Evolutionary conservation across 2,888 invertebrate genomes (phyloP).

Genomic region (Epirrhoe alternata): DNA sequence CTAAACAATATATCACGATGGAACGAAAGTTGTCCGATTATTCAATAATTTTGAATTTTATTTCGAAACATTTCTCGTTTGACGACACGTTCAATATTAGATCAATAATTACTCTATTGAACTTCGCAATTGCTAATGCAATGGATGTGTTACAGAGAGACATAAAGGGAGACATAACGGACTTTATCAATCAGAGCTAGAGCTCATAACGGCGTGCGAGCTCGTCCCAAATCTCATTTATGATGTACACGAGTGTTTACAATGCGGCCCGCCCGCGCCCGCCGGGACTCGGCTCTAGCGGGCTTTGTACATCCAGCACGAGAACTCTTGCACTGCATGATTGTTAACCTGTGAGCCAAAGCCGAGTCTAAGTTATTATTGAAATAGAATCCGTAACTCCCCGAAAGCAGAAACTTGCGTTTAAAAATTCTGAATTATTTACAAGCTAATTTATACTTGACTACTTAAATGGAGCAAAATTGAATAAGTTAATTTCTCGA

Average conservation of each 20-base stretch:
- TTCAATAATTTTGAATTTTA: slow-evolving; percentile 4
- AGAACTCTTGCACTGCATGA: no score
- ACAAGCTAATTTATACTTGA: slow-evolving; percentile 32
- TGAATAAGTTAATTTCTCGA: slow-evolving; percentile 48
- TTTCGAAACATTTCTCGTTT: not conserved
- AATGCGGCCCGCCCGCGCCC: slow-evolving; percentile 5
- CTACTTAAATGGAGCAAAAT: slow-evolving; percentile 33
- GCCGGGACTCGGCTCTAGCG: not conserved
- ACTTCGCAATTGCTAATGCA: slow-evolving; percentile 19
- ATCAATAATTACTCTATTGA: slow-evolving; percentile 9
- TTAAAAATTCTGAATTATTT: slow-evolving; percentile 35
- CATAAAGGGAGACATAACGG: not conserved
- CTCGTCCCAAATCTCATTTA: slow-evolving; percentile 27
- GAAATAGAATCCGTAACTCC: slow-evolving; percentile 50
- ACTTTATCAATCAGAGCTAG: slow-evolving; percentile 15
- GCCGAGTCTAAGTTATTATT: no score
- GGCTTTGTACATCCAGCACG: no score
- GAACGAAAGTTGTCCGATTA: slow-evolving; percentile 2
- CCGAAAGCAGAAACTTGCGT: slow-evolving; percentile 30
- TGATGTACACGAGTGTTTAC: slow-evolving; percentile 28
- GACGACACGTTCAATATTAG: not conserved
- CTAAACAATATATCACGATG: not conserved
- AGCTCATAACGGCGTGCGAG: slow-evolving; percentile 16
- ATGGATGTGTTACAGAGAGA: slow-evolving; percentile 8
- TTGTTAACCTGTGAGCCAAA: no score